Evolutionary conservation across 2,888 invertebrate genomes (phyloP), one percentile per base, ranked within the genome.

Genomic region (Isoperla grammatica): DNA sequence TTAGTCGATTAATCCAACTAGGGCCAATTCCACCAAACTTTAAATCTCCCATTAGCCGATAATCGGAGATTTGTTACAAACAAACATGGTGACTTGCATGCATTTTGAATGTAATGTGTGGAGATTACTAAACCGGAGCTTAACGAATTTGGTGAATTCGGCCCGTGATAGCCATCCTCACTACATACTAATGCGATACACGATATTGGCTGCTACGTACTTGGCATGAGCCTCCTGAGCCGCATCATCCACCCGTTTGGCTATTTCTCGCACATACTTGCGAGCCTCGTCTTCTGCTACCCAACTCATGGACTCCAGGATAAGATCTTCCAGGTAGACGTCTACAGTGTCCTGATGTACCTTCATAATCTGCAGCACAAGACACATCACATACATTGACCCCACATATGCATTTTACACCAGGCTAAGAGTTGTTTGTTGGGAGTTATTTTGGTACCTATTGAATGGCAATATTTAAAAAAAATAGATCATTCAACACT

Each of bases 321-420:
- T 78, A 8, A 87, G 78, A 64, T 81, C 81, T 65, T 83, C 79
- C 42, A 88, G 74, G 69, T 84, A 87, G 4, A 79, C 71, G 61
- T 85, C 81, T 0, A 85, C 80, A 0, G 81, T 78, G 42, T 81
- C 79, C 68, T 81, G 81, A 68, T 83, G 78, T 4, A 83, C 77
- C 69, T 83, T 82, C 4, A 81, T 73, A 29, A 81, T 72, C 79
- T 79, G 67, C 17, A 56, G n/a, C n/a, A n/a, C n/a, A n/a, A n/a
- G n/a, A n/a, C n/a, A n/a, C n/a, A n/a, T n/a, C n/a, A n/a, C 50
- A 9, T 35, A 22, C 20, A 29, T 23, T 19, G 0, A 1, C 42
- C 1, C 17, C 29, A 17, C 35, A 8, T 42, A 49, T 9, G 9
- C 11, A 12, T 12, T 46, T 9, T 13, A 9, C 46, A 9, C 11